phyloP scores from a whole-genome alignment of 2,888 invertebrate genomes.

The Alloscopus bannaensis region DNA sequence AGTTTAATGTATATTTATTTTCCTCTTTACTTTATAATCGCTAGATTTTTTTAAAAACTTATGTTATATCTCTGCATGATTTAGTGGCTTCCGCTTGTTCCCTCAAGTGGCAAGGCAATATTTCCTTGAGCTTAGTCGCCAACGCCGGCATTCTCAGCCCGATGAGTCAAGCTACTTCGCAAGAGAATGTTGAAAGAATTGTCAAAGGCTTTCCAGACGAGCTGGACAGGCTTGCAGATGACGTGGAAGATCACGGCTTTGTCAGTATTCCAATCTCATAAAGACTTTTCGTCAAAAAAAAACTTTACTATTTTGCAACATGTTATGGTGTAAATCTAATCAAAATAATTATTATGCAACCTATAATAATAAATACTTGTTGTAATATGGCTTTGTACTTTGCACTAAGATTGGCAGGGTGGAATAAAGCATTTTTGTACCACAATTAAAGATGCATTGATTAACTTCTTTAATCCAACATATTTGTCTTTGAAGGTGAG shows the following conservation, averaged over 20 bases:
- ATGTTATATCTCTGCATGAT: conserved; percentile 11
- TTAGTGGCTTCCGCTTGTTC: conserved; percentile 54
- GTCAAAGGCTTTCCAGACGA: conserved; percentile 55
- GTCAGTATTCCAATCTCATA: conserved; percentile 65
- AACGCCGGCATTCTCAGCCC: conserved; percentile 53
- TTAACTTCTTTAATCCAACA: neutral
- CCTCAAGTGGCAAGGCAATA: conserved; percentile 58
- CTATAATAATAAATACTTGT: too few species aligned
- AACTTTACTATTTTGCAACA: too few species aligned
- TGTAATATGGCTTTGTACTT: too few species aligned
- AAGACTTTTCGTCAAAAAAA: too few species aligned
- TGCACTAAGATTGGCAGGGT: too few species aligned
- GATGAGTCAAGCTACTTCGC: conserved; percentile 41
- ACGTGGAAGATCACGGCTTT: conserved; percentile 65
- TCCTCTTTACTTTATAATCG: neutral
- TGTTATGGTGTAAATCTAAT: too few species aligned
- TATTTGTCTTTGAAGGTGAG: neutral
- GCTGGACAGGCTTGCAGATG: conserved; percentile 60
- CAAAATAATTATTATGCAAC: too few species aligned
- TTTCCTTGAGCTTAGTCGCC: conserved; percentile 58
- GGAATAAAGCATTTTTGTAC: too few species aligned
- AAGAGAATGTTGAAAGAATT: conserved; percentile 50
- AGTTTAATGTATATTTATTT: neutral
- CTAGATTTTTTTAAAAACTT: too few species aligned
- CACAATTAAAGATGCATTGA: too few species aligned